Evolutionary conservation across 2,113 vertebrate genomes (phyloP).

Genomic region (Antechinus stuartii): DNA sequence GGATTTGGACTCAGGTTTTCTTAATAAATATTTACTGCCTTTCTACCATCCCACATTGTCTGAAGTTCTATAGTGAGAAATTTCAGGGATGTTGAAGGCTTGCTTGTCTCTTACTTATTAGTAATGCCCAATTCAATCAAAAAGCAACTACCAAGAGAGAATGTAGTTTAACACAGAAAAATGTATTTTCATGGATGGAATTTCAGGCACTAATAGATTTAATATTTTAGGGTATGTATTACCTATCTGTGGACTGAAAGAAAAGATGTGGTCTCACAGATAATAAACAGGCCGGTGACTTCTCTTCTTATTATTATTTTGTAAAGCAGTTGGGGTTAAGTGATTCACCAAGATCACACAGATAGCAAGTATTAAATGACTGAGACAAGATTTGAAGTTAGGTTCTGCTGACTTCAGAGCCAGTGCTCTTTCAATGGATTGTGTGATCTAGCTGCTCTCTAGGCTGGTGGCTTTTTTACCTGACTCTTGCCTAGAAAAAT

Average conservation of each 20-base stretch:
- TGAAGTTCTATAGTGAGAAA: background rate
- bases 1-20: background rate
- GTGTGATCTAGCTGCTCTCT: no score
- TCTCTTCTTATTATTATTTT: background rate
- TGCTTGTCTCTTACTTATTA: background rate
- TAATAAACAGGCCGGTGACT: background rate
- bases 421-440: no score
- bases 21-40: background rate
- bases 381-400: no score
- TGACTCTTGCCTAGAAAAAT: background rate
- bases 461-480: background rate
- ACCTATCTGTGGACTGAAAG: background rate
- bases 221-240: background rate
- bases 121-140: background rate
- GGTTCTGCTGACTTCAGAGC: no score
- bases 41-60: background rate
- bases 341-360: no score
- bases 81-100: background rate
- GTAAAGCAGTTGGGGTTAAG: no score
- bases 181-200: background rate
- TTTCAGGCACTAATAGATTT: background rate
- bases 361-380: no score
- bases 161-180: background rate
- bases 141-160: background rate
- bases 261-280: background rate